Evolutionary conservation across 2,888 invertebrate genomes (phyloP).

Genomic region (Dasysyrphus albostriatus): DNA sequence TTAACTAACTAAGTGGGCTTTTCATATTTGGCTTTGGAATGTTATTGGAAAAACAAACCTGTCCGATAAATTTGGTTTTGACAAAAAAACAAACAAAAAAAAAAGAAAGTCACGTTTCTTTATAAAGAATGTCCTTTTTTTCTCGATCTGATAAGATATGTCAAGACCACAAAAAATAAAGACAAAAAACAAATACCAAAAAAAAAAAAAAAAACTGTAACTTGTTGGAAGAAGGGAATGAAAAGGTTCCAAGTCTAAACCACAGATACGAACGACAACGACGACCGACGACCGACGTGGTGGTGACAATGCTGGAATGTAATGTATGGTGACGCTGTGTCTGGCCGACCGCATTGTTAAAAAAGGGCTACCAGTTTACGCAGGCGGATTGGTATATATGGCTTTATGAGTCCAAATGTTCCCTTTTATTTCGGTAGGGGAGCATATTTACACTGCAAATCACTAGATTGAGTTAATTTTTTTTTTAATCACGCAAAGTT

Average conservation of each 20-base stretch:
- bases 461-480: background rate
- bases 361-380: slow-evolving; percentile 73
- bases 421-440: slow-evolving; percentile 12
- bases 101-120: slow-evolving; percentile 56
- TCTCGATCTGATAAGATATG: slow-evolving; percentile 63
- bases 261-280: slow-evolving; percentile 41
- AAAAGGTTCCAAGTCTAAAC: slow-evolving; percentile 43
- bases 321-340: slow-evolving; percentile 69
- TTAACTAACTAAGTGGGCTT: background rate
- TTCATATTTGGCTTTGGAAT: slow-evolving; percentile 55
- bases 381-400: slow-evolving; percentile 44
- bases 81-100: background rate
- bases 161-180: slow-evolving; percentile 46
- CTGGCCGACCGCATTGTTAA: slow-evolving; percentile 62
- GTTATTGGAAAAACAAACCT: slow-evolving; percentile 33
- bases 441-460: background rate
- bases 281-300: background rate
- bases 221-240: slow-evolving; percentile 11
- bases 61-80: slow-evolving; percentile 23
- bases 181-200: slow-evolving; percentile 34
- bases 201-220: slow-evolving; percentile 29
- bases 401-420: slow-evolving; percentile 24
- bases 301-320: slow-evolving; percentile 67
- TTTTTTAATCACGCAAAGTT: no score
- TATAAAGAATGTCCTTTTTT: slow-evolving; percentile 26